Conservation (phyloP, 92 coral and sea anemone genomes). For the Montipora capitata region DNA sequence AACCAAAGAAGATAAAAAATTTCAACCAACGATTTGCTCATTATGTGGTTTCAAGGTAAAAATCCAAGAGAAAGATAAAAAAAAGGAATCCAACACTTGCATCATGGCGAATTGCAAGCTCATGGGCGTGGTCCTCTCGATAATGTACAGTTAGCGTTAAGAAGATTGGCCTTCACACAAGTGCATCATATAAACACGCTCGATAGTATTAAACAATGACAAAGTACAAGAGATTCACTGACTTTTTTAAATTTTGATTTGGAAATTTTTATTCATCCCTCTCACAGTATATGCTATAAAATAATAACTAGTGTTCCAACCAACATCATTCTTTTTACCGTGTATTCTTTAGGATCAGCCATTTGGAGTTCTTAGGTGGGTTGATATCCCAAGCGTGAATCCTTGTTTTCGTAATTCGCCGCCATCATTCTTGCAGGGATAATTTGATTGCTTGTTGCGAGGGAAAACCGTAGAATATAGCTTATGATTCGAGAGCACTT, state of each 20-base stretch:
- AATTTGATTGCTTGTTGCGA: background rate
- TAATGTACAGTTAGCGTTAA: slow-evolving; percentile 16
- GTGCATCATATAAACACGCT: slow-evolving; percentile 24
- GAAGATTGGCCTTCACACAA: slow-evolving; percentile 14
- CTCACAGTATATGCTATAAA: slow-evolving; percentile 21
- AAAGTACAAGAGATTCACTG: slow-evolving; percentile 25
- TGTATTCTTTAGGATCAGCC: slow-evolving; percentile 9
- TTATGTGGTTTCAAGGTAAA: background rate
- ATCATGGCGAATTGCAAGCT: slow-evolving; percentile 19
- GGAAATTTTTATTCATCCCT: slow-evolving; percentile 51
- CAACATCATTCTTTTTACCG: slow-evolving; percentile 18
- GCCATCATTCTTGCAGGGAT: background rate
- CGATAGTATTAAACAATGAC: slow-evolving; percentile 29
- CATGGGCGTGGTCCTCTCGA: background rate
- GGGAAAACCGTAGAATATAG: background rate
- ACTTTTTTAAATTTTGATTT: slow-evolving; percentile 47
- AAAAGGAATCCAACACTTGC: background rate
- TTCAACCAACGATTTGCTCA: background rate
- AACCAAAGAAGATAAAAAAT: slow-evolving; percentile 12
- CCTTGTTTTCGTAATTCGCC: background rate
- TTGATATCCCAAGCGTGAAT: background rate
- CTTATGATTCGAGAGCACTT: background rate
- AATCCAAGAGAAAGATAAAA: background rate
- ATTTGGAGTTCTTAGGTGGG: background rate
- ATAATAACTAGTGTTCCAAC: background rate